These are phyloP conservation scores for Taurulus bubalis DNA, from an alignment of 2,113 vertebrate genomes.

Conservation along the genomic window DNA sequence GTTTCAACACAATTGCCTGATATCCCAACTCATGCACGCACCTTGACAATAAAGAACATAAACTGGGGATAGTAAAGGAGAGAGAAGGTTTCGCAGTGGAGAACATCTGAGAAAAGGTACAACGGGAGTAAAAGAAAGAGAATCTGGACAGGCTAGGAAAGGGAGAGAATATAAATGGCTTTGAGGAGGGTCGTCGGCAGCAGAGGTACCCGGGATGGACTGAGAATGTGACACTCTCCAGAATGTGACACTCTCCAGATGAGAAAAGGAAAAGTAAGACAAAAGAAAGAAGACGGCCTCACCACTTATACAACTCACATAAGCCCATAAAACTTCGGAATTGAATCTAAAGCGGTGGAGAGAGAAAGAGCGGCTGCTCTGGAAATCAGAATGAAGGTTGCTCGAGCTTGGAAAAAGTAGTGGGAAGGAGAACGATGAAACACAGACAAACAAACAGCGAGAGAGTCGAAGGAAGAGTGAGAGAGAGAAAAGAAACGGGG, in stretches of 20 bases:
- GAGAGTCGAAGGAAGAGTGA: conserved; percentile 40
- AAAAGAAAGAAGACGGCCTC: conserved; percentile 45
- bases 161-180: conserved; percentile 24
- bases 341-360: conserved; percentile 47
- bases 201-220: conserved; percentile 11
- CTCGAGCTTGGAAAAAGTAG: conserved; percentile 43
- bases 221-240: conserved; percentile 47
- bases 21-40: background rate
- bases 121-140: background rate
- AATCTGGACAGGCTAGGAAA: conserved; percentile 1
- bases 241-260: conserved; percentile 40
- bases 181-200: conserved; percentile 1
- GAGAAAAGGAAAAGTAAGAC: conserved; percentile 59
- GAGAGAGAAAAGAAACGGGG: conserved; percentile 25
- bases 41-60: background rate
- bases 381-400: conserved; percentile 44
- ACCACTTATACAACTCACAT: conserved; percentile 67
- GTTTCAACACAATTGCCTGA: background rate
- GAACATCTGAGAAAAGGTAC: background rate
- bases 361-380: conserved; percentile 21
- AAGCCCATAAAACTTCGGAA: conserved; percentile 66
- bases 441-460: conserved; percentile 59
- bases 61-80: background rate
- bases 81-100: background rate
- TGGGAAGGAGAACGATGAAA: conserved; percentile 50